Evolutionary conservation across 2,888 invertebrate genomes (phyloP).

Genomic region (Nomada goodeniana): DNA sequence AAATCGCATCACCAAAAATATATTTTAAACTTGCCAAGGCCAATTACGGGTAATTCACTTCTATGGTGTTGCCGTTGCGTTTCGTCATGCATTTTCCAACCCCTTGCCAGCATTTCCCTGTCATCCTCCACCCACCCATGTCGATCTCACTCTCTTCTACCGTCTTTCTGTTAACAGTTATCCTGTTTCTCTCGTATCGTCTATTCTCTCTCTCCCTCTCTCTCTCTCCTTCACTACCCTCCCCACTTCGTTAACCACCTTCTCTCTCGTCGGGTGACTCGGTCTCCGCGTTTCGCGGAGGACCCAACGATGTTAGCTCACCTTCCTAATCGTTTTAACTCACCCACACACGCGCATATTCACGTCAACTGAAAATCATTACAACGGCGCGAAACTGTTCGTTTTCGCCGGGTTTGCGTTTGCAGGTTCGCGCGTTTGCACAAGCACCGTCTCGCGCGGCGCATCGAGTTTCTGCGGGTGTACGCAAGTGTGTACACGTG

Average conservation of each 20-base stretch:
- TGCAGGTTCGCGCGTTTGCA: conserved; percentile 60
- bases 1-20: conserved; percentile 76
- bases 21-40: conserved; percentile 76
- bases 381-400: conserved; percentile 67
- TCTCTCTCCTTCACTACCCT: conserved; percentile 2
- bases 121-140: neutral
- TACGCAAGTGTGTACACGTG: conserved; percentile 3
- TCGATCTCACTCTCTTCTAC: conserved; percentile 17
- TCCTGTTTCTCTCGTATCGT: conserved; percentile 20
- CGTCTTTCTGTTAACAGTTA: conserved; percentile 24
- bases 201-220: conserved; percentile 16
- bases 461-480: conserved; percentile 21
- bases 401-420: conserved; percentile 60
- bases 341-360: conserved; percentile 64
- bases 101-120: neutral
- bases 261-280: conserved; percentile 25
- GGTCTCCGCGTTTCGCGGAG: conserved; percentile 50
- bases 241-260: conserved; percentile 44
- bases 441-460: conserved; percentile 40
- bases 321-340: conserved; percentile 79
- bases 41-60: conserved; percentile 78
- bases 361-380: conserved; percentile 69
- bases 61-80: conserved; percentile 61
- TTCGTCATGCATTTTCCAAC: conserved; percentile 32
- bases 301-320: conserved; percentile 68